Evolutionary conservation across 2,888 invertebrate genomes (phyloP), one percentile per base, ranked within the genome.

Genomic region (Pyralis farinalis): DNA sequence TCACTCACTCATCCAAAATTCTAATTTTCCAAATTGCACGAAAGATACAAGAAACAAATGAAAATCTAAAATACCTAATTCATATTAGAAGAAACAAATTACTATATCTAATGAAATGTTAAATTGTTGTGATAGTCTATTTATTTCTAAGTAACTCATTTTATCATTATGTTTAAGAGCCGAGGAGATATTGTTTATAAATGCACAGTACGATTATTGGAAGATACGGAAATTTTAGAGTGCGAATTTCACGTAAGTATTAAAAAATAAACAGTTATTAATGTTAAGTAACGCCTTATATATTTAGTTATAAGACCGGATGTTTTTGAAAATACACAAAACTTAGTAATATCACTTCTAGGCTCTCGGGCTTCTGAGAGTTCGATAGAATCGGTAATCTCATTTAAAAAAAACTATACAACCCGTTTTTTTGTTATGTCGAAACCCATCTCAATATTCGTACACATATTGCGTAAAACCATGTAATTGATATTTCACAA

Each of bases 161-260:
- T 9, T 32, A 46, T 16, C 68, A 87, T 66, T 53, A 92, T 92
- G 92, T 91, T 92, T 61, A 91, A 85, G 73, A 91, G 91, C 72
- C 94, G 94, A 87, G 94, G 93, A 85, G 95, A 95, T 90, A 91
- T 94, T 86, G 93, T 93, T 84, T 94, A 94, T 89, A 95, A 95
- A 91, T 95, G 96, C 81, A 96, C 96, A 62, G 95, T 97, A 63
- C 92, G 97, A 68, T 91, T 97, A 54, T 90, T 97, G 68, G 97
- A 97, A 86, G 97, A 97, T 89, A 94, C 95, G 56, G 97, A 97
- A 90, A 94, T 97, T 69, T 90, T 97, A 71, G 96, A 97, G 91
- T 96, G 96, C 81, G 97, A 97, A 92, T 97, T 96, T 91, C 96
- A 96, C 60, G 88, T 89, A 52, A 79, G 88, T 84, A 47, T 27